A percentile compares a stretch with the other conserved stretches of the same genome.
phyloP scores from a whole-genome alignment of 2,113 vertebrate genomes.

The Piaya cayana region DNA sequence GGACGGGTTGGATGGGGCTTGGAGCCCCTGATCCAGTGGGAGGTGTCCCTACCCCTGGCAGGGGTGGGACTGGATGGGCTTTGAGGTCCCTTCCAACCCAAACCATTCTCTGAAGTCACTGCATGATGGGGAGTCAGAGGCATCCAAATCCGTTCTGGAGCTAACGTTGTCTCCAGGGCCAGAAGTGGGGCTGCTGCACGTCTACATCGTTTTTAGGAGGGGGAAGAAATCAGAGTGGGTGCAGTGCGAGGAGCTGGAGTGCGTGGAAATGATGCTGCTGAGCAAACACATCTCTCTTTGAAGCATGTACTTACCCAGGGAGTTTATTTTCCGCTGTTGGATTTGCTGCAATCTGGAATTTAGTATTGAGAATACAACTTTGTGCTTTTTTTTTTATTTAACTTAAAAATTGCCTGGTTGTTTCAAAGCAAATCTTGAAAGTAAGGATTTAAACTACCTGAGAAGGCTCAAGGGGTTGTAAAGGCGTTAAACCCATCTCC shows the following conservation, averaged over 20 bases:
- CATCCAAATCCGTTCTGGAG: not conserved
- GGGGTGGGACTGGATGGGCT: no score
- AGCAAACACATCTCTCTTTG: not conserved
- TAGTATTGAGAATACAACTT: not conserved
- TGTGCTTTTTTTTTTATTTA: not conserved
- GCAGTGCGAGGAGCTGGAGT: not conserved
- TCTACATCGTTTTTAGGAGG: not conserved
- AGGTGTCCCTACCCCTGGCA: no score
- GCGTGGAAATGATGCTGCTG: not conserved
- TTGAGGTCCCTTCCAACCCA: no score
- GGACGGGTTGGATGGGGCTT: no score
- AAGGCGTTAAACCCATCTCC: fast-evolving
- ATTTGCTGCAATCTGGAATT: not conserved
- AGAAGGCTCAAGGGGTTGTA: not conserved
- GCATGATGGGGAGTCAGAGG: not conserved
- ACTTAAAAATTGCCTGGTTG: not conserved
- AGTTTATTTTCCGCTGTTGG: not conserved
- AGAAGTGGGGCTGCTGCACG: fast-evolving
- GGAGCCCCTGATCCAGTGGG: no score
- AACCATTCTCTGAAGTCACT: not conserved
- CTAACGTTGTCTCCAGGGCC: fast-evolving
- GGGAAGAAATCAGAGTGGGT: not conserved
- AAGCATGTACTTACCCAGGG: fast-evolving
- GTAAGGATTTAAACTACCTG: not conserved
- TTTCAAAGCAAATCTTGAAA: not conserved